These are phyloP conservation scores for Lithosia quadra DNA, from an alignment of 2,888 invertebrate genomes.

Conservation along the genomic window DNA sequence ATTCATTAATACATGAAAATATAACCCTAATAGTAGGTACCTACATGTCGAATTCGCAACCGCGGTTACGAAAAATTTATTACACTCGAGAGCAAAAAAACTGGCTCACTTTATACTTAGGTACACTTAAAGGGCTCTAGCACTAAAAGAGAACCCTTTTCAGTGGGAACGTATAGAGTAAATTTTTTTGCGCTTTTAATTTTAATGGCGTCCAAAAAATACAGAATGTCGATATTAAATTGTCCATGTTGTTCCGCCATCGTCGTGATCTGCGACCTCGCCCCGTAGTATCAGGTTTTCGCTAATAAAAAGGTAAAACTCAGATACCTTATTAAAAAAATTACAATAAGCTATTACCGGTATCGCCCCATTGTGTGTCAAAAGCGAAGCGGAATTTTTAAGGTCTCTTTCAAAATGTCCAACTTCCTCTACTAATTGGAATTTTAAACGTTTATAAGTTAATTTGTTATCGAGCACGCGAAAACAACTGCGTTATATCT, in stretches of 20 bases:
- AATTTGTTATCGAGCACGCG: neutral
- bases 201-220: neutral
- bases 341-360: slow-evolving; percentile 14
- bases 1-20: too few species aligned
- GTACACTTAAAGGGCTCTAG: too few species aligned
- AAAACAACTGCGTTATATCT: neutral
- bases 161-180: too few species aligned
- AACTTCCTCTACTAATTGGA: neutral
- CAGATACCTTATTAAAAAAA: slow-evolving; percentile 21
- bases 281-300: slow-evolving; percentile 46
- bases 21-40: too few species aligned
- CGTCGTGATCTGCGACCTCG: slow-evolving; percentile 31
- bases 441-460: neutral
- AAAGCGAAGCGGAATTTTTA: slow-evolving; percentile 19
- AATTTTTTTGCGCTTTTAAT: too few species aligned
- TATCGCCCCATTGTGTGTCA: slow-evolving; percentile 15
- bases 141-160: too few species aligned
- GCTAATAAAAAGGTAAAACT: slow-evolving; percentile 45
- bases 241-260: slow-evolving; percentile 22
- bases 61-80: too few species aligned
- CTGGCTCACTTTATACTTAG: too few species aligned
- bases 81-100: too few species aligned
- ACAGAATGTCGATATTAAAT: slow-evolving; percentile 17
- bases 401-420: slow-evolving; percentile 4
- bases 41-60: too few species aligned